Evolutionary conservation across 2,888 invertebrate genomes (phyloP), one percentile per base, ranked within the genome.

Genomic region (Mythimna vitellina): DNA sequence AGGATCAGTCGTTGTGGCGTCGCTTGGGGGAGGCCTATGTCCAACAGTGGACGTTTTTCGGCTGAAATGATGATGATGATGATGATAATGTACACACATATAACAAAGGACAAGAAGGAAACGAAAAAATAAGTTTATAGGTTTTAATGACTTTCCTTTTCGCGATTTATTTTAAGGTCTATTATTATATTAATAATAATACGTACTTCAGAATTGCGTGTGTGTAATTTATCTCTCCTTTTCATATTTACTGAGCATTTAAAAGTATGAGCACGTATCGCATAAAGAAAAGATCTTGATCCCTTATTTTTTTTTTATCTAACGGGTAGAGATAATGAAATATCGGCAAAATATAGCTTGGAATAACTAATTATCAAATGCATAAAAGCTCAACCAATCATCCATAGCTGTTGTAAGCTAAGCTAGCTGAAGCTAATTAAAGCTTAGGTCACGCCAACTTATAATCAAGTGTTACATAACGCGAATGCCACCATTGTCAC

Each of bases 391-490:
- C 29, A 7, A n/a, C n/a, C n/a, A n/a, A n/a, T n/a, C n/a, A n/a
- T n/a, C n/a, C n/a, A n/a, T n/a, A n/a, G n/a, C n/a, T n/a, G n/a
- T n/a, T n/a, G n/a, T n/a, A n/a, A n/a, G n/a, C n/a, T n/a, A n/a
- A n/a, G n/a, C n/a, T n/a, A n/a, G 20, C 32, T 29, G n/a, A 53
- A 35, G 22, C 3, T 51, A 68, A 70, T 65, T 17, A 67, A 65
- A 64, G 3, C 64, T 62, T 49, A 60, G n/a, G 38, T 57, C 54
- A 80, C n/a, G 58, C 25, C 53, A 70, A 61, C 54, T 53, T 32
- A 61, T 69, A 72, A 76, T 80, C 35, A 64, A 70, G 60, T 54
- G 42, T 61, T 53, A 70, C 70, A 76, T 56, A 77, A 73, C 54
- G 64, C 62, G 76, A 66, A 81, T 68, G 70, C 42, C 65, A 73